Base-by-base conservation (phyloP, 2,797 vertebrate genomes). In the Hypotaenidia philippensis region DNA sequence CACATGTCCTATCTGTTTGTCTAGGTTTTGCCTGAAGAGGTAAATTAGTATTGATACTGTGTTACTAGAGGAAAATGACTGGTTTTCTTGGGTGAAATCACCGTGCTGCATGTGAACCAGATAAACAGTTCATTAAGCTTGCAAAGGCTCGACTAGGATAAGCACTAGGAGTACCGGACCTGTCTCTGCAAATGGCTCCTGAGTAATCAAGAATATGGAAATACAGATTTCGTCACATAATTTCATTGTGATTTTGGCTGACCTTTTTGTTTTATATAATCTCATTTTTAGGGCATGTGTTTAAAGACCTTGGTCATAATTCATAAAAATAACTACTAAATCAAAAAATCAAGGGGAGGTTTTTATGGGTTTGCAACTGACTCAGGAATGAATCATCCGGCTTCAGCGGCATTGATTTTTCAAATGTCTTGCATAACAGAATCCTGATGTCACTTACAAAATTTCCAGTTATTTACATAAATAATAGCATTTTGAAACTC, bases 301-400 rank as follows among this genome's bases (percentile, higher is more conserved):
- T 89, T 61, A 72, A 38, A 81, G 34, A 79, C 41, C 63, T 90
- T 87, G 32, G 34, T 85, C 40, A 61, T 57, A 68, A 89, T 77
- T 68, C 19, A 76, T 70, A 60, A 59, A 92, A 71, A 68, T 57
- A 90, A 70, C 64, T 78, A 78, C 56, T 63, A 87, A 90, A 89
- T 87, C 7, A 65, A 22, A 85, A 83, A 61, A 59, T 38, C 71
- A 82, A 82, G 78, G 32, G 72, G 49, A 81, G 17, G 4, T 25
- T 95, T 93, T 79, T 52, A 87, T 61, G 52, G 32, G 12, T 89
- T 94, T 96, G 61, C 63, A 83, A 45, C 55, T 80, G 92, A 53
- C 61, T 92, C 53, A 91, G 44, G 82, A 70, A 82, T 82, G 40
- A 94, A 89, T 93, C 86, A 91, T 29, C 45, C 56, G 56, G 36